Percentiles rank a stretch among this genome's conserved stretches.
phyloP scores from a whole-genome alignment of 2,888 invertebrate genomes.

The Malthinus flaveolus region DNA sequence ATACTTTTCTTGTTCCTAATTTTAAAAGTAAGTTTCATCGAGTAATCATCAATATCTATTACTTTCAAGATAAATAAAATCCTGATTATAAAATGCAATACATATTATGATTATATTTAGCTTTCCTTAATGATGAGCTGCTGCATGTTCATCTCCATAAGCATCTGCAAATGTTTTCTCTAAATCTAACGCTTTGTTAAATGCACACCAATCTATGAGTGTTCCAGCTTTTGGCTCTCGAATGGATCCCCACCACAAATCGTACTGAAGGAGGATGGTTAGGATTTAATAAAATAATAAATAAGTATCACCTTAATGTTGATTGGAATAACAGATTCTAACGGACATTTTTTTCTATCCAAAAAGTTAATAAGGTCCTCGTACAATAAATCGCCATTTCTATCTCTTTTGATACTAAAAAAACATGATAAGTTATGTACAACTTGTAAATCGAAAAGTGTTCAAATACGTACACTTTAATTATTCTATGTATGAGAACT shows the following conservation, averaged over 20 bases:
- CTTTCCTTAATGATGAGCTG: not conserved
- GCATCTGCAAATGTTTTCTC: conserved; percentile 49
- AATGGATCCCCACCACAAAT: conserved; percentile 56
- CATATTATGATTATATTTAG: not conserved
- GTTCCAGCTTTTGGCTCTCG: conserved; percentile 51
- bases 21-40: too few relatives aligned
- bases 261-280: conserved; percentile 46
- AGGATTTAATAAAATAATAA: not conserved
- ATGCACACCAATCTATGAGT: conserved; percentile 57
- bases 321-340: conserved; percentile 56
- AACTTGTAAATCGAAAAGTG: not conserved
- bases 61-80: too few relatives aligned
- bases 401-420: conserved; percentile 65
- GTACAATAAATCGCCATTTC: conserved; percentile 66
- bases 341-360: conserved; percentile 64
- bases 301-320: conserved; percentile 56
- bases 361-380: conserved; percentile 73
- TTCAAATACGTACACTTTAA: conserved; percentile 62
- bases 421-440: conserved; percentile 21
- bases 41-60: too few relatives aligned
- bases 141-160: conserved; percentile 43
- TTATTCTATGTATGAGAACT: conserved; percentile 70
- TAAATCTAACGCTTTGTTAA: conserved; percentile 56
- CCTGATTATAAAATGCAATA: too few relatives aligned
- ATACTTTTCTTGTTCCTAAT: too few relatives aligned